Conservation (phyloP, 2,888 invertebrate genomes). For the Holacanthella duospinosa region DNA sequence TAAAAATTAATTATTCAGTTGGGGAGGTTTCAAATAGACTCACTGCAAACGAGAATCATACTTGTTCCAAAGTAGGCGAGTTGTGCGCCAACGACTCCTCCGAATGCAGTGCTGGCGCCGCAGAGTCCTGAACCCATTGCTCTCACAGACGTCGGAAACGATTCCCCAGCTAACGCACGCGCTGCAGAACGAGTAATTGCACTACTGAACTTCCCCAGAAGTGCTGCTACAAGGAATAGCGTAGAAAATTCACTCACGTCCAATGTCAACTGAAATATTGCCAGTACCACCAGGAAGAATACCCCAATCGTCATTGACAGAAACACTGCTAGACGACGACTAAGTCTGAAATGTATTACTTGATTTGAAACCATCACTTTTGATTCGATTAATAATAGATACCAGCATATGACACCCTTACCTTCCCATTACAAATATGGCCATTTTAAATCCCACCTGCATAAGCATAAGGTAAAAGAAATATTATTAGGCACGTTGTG, state of each 20-base stretch:
- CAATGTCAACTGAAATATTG: slow-evolving; percentile 13
- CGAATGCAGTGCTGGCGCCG: slow-evolving; percentile 16
- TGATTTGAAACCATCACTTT: too few species aligned
- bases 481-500: too few species aligned
- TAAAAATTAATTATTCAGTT: too few species aligned
- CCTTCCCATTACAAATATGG: neutral
- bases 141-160: slow-evolving; percentile 25
- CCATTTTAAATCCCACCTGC: neutral
- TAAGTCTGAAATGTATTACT: too few species aligned
- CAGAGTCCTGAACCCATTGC: slow-evolving; percentile 22
- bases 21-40: too few species aligned
- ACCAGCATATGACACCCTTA: too few species aligned
- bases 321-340: slow-evolving; percentile 21
- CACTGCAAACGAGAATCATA: too few species aligned
- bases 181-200: slow-evolving; percentile 18
- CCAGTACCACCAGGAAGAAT: slow-evolving; percentile 19
- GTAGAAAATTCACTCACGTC: neutral
- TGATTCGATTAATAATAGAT: too few species aligned
- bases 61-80: slow-evolving; percentile 23
- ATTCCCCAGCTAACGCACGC: slow-evolving; percentile 23
- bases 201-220: slow-evolving; percentile 23
- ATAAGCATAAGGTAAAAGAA: too few species aligned
- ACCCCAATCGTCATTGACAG: slow-evolving; percentile 21
- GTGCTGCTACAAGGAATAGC: slow-evolving; percentile 6
- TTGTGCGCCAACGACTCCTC: slow-evolving; percentile 21